phyloP scores from a whole-genome alignment of 2,797 vertebrate genomes.

The Muraenolepis orangiensis region DNA sequence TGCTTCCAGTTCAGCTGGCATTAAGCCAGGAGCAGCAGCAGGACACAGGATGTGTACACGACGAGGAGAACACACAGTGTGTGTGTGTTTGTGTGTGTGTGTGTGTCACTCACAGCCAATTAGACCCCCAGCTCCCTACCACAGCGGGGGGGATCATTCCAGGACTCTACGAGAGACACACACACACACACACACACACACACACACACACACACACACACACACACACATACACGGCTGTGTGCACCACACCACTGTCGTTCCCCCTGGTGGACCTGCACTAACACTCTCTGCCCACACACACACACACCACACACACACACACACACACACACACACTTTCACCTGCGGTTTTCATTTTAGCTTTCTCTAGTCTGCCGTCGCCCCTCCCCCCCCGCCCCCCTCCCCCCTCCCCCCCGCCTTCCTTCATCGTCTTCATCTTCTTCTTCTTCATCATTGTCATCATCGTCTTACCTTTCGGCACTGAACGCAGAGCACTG shows the following conservation, averaged over 20 bases:
- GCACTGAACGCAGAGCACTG: slow-evolving; percentile 88
- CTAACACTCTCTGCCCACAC: background rate
- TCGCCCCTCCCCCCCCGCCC: background rate
- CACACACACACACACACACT: background rate
- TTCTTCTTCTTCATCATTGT: too few relatives aligned
- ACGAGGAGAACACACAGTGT: slow-evolving; percentile 14
- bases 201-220: background rate
- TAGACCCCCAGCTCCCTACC: slow-evolving; percentile 8
- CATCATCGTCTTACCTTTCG: too few relatives aligned
- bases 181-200: background rate
- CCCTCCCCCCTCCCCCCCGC: too few relatives aligned
- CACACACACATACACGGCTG: background rate
- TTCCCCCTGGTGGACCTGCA: background rate
- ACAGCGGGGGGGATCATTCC: background rate
- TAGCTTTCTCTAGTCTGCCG: background rate
- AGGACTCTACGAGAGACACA: background rate
- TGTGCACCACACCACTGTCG: background rate
- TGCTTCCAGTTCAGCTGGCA: slow-evolving; percentile 38
- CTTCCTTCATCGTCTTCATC: too few relatives aligned
- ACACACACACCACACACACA: too few relatives aligned
- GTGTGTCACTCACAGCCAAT: slow-evolving; percentile 38
- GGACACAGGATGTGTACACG: slow-evolving; percentile 25
- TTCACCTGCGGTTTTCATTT: background rate
- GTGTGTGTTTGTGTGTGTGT: too few relatives aligned
- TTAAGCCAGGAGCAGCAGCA: slow-evolving; percentile 33